Evolutionary conservation across 2,113 vertebrate genomes (phyloP).

Genomic region (Mustela lutreola): DNA sequence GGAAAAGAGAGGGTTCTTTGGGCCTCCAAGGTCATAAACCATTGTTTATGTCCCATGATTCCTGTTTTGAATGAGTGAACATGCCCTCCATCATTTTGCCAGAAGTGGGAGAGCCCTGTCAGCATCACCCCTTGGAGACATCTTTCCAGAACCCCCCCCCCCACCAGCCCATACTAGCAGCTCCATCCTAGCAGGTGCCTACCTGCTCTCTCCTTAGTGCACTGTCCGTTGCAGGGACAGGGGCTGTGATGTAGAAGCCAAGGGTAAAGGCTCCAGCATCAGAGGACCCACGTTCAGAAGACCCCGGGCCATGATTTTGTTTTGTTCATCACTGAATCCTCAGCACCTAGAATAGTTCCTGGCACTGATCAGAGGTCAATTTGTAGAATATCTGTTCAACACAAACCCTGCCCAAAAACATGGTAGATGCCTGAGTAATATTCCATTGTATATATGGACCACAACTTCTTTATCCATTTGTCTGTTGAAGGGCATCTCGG

Average conservation of each 20-base stretch:
- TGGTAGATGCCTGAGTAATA: background rate
- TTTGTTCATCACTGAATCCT: background rate
- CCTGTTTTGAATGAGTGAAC: background rate
- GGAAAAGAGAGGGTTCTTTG: background rate
- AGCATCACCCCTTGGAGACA: too few species aligned
- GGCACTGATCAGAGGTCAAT: background rate
- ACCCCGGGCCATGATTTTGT: background rate
- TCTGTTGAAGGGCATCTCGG: too few species aligned
- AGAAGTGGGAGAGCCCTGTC: background rate
- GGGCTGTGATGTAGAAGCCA: accelerated
- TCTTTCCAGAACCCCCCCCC: background rate
- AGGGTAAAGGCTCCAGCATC: background rate
- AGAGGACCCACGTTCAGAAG: background rate
- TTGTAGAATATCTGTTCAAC: background rate
- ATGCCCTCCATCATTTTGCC: background rate
- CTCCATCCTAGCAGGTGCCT: too few species aligned
- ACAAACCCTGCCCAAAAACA: background rate
- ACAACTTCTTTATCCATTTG: too few species aligned
- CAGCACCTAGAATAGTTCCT: background rate
- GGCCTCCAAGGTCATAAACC: background rate
- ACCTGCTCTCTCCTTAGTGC: background rate
- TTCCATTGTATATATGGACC: too few species aligned
- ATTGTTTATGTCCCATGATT: background rate
- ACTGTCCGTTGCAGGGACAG: background rate
- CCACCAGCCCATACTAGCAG: too few species aligned